phyloP scores from a whole-genome alignment of 2,797 vertebrate genomes.

The Cetoscarus ocellatus region DNA sequence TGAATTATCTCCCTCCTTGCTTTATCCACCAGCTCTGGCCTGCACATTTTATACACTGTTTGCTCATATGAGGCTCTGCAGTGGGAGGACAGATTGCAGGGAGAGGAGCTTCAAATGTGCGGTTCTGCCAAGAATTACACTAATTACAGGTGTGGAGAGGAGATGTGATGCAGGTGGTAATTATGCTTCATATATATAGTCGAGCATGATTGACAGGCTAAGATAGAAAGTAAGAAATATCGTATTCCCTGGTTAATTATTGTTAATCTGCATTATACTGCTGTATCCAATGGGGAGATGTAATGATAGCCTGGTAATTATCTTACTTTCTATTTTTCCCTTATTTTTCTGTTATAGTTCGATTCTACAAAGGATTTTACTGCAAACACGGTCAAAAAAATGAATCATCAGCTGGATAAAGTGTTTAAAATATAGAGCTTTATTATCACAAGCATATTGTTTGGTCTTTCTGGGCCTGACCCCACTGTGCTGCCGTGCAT shows the following conservation, averaged over 20 bases:
- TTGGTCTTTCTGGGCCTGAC: slow-evolving; percentile 34
- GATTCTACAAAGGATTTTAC: not conserved
- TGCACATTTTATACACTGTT: slow-evolving; percentile 4
- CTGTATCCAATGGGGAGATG: slow-evolving; percentile 21
- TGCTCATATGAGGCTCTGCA: not conserved
- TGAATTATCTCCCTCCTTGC: slow-evolving; percentile 44
- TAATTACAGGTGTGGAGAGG: slow-evolving; percentile 48
- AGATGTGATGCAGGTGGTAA: slow-evolving; percentile 50
- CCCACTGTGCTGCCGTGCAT: slow-evolving; percentile 31
- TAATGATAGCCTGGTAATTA: slow-evolving; percentile 44
- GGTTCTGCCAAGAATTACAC: slow-evolving; percentile 22
- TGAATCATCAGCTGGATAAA: slow-evolving; percentile 1
- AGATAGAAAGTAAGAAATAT: slow-evolving; percentile 12
- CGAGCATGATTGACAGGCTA: slow-evolving; percentile 52
- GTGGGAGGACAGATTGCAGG: slow-evolving; percentile 32
- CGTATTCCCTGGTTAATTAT: slow-evolving; percentile 32
- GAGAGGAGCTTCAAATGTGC: slow-evolving; percentile 28
- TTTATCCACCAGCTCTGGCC: slow-evolving; percentile 9
- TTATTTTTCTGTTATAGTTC: not conserved
- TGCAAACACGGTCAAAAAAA: not conserved
- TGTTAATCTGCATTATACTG: slow-evolving; percentile 54
- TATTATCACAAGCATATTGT: not conserved
- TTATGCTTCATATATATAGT: slow-evolving; percentile 36
- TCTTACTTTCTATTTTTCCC: slow-evolving; percentile 15
- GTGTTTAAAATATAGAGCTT: slow-evolving; percentile 14